These are phyloP conservation scores for Enteromius anoplus DNA, from an alignment of 2,797 vertebrate species.

Conservation along the genomic window DNA sequence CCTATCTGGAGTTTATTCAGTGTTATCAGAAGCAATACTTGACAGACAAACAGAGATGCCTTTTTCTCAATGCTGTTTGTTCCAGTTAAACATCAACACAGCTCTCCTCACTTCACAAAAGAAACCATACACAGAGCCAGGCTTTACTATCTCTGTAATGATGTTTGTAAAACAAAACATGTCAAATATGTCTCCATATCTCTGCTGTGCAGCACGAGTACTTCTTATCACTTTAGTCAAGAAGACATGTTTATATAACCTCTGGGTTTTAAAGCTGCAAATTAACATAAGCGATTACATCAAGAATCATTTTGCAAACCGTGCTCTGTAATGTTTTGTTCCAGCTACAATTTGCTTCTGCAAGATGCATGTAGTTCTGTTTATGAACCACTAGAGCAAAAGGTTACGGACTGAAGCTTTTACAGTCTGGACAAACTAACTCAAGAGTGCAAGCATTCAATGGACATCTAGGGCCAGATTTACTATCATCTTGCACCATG, in stretches of 20 bases:
- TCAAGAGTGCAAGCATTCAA: not conserved
- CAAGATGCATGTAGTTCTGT: too few relatives aligned
- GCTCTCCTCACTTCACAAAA: constrained; percentile 26
- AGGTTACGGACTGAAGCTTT: too few relatives aligned
- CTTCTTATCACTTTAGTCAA: constrained; percentile 10
- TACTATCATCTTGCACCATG: too few relatives aligned
- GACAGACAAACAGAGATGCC: constrained; percentile 1
- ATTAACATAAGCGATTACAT: too few relatives aligned
- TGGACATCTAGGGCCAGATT: not conserved
- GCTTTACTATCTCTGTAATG: constrained; percentile 24
- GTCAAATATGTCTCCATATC: constrained; percentile 27
- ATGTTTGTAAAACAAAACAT: constrained; percentile 31
- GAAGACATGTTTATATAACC: constrained; percentile 32
- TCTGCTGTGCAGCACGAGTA: not conserved
- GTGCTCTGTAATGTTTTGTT: too few relatives aligned
- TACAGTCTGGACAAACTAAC: not conserved
- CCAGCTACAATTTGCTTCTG: too few relatives aligned
- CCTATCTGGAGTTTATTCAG: constrained; percentile 7
- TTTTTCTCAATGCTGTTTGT: constrained; percentile 1
- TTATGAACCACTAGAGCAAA: too few relatives aligned
- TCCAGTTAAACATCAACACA: constrained; percentile 39
- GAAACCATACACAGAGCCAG: constrained; percentile 16
- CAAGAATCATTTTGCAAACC: too few relatives aligned
- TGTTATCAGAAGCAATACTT: constrained; percentile 18
- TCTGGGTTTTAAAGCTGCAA: not conserved